phyloP scores from a whole-genome alignment of 2,113 vertebrate genomes.

The Empidonax traillii region DNA sequence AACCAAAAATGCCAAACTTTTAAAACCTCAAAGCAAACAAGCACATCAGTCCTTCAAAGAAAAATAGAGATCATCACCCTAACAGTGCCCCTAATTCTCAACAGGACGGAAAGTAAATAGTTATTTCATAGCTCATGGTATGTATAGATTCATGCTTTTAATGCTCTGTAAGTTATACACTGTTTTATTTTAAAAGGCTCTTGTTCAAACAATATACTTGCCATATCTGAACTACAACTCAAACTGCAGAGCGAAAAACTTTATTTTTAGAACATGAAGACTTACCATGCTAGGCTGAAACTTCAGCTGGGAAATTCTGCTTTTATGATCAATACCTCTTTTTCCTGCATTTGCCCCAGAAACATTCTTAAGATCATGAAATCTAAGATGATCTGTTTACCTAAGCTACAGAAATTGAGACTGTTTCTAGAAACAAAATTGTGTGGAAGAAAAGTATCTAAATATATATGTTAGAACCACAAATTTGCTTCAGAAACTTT shows the following conservation, averaged over 20 bases:
- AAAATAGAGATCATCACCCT: not conserved
- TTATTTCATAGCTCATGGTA: not conserved
- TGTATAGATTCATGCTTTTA: not conserved
- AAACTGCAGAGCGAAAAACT: not conserved
- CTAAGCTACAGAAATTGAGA: not conserved
- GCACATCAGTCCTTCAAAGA: not conserved
- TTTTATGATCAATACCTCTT: not conserved
- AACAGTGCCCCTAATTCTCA: not conserved
- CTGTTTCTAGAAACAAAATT: not conserved
- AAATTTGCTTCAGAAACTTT: not conserved
- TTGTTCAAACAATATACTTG: not conserved
- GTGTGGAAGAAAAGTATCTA: not conserved
- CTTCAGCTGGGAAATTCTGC: not conserved
- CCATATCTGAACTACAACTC: not conserved
- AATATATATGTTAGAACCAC: not conserved
- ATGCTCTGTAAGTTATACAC: rapidly evolving
- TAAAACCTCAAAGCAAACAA: not conserved
- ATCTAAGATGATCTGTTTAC: not conserved
- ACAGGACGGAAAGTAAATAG: not conserved
- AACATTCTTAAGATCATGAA: not conserved
- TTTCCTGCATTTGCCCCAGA: not conserved
- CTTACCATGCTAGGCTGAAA: not conserved
- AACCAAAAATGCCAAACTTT: not conserved
- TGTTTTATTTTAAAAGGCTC: not conserved
- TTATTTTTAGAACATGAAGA: not conserved